These are phyloP conservation scores for Antennarius maculatus DNA, from an alignment of 2,797 vertebrate species.

Conservation along the genomic window DNA sequence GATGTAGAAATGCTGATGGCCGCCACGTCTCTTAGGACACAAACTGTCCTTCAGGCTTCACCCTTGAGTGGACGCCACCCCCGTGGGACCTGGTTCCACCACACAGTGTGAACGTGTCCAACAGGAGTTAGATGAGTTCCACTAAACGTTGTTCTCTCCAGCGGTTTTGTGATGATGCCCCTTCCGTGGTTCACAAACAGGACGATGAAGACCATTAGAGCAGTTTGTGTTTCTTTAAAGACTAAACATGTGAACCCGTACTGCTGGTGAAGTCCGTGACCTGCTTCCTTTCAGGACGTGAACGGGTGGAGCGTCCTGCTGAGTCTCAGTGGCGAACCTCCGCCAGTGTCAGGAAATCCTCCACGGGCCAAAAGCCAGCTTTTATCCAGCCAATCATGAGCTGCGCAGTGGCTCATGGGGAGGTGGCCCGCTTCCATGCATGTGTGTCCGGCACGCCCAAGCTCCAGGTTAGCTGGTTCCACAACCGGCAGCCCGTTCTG, in stretches of 20 bases:
- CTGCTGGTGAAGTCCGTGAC: slow-evolving; percentile 41
- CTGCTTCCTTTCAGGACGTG: slow-evolving; percentile 94
- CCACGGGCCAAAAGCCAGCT: slow-evolving; percentile 86
- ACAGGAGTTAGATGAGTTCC: too few relatives aligned
- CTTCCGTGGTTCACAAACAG: too few relatives aligned
- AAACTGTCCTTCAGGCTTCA: too few relatives aligned
- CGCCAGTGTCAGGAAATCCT: slow-evolving; percentile 85
- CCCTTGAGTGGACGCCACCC: too few relatives aligned
- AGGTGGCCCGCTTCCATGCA: slow-evolving; percentile 92
- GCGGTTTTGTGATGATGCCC: too few relatives aligned
- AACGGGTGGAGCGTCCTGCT: slow-evolving; percentile 80
- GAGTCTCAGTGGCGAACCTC: slow-evolving; percentile 82
- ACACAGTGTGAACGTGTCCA: too few relatives aligned
- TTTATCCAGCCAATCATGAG: slow-evolving; percentile 91
- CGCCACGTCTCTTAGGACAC: too few relatives aligned
- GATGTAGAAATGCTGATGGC: too few relatives aligned
- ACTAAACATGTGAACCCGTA: background rate
- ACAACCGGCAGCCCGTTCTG: slow-evolving; percentile 85
- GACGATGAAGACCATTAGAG: too few relatives aligned
- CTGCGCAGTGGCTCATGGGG: slow-evolving; percentile 87
- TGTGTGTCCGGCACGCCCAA: slow-evolving; percentile 86
- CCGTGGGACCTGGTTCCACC: too few relatives aligned
- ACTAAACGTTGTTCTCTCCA: too few relatives aligned
- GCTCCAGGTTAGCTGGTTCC: slow-evolving; percentile 92
- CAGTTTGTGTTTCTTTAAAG: too few relatives aligned